Evolutionary conservation across 92 coral and sea anemone genomes (phyloP), one percentile per base, ranked within the genome.

Genomic region (Ricordea florida): DNA sequence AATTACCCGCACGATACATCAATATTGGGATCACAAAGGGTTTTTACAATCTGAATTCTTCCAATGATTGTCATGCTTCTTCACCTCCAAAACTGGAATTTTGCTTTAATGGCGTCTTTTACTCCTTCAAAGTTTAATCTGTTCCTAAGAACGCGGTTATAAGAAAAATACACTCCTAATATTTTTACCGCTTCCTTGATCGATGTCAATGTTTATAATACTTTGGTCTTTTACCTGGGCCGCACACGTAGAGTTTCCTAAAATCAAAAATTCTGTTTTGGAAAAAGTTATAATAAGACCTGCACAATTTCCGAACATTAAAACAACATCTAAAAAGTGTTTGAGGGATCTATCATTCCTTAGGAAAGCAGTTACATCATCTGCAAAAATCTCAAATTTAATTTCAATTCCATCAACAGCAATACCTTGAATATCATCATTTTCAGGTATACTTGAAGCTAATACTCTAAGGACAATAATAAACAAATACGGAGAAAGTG

Each of bases 61-160:
- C 74, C 24, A 15, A 38, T 35, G 56, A 65, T 27, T 15, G 73
- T 65, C 17, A 65, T 1, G 43, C 46, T 61, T 49, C 74, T 18
- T 73, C 82, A 76, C 48, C 35, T 76, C 82, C 74, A 76, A 36
- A 44, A 17, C 16, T 43, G 37, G 14, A 62, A 58, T 33, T 21
- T 62, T 14, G 20, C 46, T 47, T 61, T 62, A 9, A 63, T 63
- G 20, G 31, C 17, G 8, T 47, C 29, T 15, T 22, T 23, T 10
- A 49, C 49, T 27, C 37, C 32, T 52, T 45, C 51, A 47, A 62
- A 76, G 42, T 74, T 74, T 14, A 74, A 33, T 35, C 13, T 18
- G 42, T 60, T 34, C 63, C 58, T 41, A 31, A 41, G 36, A 3
- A 3, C 11, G 10, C 28, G 31, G n/a, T 65, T 10, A 10, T 56